phyloP scores from a whole-genome alignment of 2,113 vertebrate genomes.

The Porphyrio hochstetteri region DNA sequence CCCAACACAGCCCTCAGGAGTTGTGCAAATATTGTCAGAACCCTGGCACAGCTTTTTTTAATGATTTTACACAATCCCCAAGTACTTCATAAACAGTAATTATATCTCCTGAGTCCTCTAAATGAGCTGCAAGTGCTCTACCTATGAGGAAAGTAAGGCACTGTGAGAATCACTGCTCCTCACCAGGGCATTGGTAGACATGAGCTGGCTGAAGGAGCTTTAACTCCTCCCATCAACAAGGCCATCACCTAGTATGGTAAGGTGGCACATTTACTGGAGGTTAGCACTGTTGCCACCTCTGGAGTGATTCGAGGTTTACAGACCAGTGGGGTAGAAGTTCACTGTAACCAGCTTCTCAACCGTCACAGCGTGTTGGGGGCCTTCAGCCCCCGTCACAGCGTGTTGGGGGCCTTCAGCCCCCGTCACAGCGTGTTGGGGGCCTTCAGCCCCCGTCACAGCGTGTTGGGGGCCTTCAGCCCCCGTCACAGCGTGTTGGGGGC shows the following conservation, averaged over 20 bases:
- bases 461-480: neutral
- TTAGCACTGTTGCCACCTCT: neutral
- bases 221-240: neutral
- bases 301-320: neutral
- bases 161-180: neutral
- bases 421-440: no score
- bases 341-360: neutral
- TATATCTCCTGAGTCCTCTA: neutral
- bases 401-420: no score
- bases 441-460: neutral
- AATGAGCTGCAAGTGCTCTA: neutral
- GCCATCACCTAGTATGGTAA: neutral
- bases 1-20: conserved; percentile 12
- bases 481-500: no score
- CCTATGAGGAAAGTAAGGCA: neutral
- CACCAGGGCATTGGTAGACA: neutral
- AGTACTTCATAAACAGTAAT: conserved; percentile 39
- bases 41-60: neutral
- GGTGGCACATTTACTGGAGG: neutral
- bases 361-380: no score
- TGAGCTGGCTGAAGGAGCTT: neutral
- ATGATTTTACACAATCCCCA: conserved; percentile 44
- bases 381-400: neutral
- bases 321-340: neutral
- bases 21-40: conserved; percentile 27